These are phyloP conservation scores for Meghimatium bilineatum DNA, from an alignment of 2,888 invertebrate species.

Conservation along the genomic window DNA sequence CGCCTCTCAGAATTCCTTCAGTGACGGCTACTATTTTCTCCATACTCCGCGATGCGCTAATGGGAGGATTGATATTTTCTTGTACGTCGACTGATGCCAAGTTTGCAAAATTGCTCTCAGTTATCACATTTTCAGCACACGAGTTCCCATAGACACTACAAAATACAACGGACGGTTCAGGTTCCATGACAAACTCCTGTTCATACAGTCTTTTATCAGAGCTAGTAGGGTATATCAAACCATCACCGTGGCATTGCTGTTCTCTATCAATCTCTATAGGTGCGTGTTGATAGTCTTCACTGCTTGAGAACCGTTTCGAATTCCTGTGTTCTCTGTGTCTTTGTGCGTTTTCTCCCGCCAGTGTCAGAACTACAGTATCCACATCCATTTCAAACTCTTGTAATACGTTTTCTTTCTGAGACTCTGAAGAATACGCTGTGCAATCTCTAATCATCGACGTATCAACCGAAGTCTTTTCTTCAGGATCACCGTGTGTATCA, in stretches of 20 bases:
- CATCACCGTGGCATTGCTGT: not conserved
- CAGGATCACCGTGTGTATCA: not conserved
- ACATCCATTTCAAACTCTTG: not conserved
- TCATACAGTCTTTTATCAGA: not conserved
- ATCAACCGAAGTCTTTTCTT: not conserved
- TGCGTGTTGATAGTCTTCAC: conserved; percentile 1
- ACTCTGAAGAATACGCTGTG: not conserved
- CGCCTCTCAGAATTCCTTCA: conserved; percentile 14
- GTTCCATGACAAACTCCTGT: not conserved
- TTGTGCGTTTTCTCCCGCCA: conserved; percentile 30
- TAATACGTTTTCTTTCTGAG: not conserved
- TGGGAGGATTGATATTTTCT: not conserved
- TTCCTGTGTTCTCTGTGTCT: conserved; percentile 28
- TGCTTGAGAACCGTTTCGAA: conserved; percentile 28
- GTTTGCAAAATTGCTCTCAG: not conserved
- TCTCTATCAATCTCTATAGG: not conserved
- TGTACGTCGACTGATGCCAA: not conserved
- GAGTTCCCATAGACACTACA: conserved; percentile 1
- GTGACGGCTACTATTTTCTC: conserved; percentile 7
- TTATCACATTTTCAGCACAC: not conserved
- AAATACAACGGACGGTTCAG: not conserved
- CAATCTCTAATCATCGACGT: not conserved
- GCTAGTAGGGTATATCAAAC: not conserved
- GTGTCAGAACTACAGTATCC: conserved; percentile 24
- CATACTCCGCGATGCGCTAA: not conserved